phyloP scores from a whole-genome alignment of 2,888 invertebrate species.

The Orthonychiurus folsomi region DNA sequence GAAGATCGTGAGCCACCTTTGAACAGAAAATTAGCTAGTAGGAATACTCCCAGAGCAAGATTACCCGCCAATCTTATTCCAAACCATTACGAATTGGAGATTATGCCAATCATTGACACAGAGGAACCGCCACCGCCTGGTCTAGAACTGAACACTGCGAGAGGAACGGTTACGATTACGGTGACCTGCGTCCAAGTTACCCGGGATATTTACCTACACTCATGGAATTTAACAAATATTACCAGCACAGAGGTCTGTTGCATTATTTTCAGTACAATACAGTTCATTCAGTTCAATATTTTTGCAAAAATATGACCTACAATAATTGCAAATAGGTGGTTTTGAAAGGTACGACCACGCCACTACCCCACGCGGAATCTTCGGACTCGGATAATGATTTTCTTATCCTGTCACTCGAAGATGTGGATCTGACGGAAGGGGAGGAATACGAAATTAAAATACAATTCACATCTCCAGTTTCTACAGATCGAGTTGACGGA shows the following conservation, averaged over 20 bases:
- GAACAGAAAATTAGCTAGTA: no score
- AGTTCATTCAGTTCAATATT: no score
- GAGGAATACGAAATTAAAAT: constrained; percentile 25
- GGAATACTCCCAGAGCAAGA: not conserved
- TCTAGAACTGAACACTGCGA: not conserved
- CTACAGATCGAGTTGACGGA: constrained; percentile 27
- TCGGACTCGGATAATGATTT: not conserved
- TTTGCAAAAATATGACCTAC: no score
- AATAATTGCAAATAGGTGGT: no score
- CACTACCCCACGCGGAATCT: not conserved
- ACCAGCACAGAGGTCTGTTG: no score
- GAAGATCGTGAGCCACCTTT: no score
- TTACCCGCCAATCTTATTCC: not conserved
- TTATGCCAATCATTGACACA: not conserved
- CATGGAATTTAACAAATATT: no score
- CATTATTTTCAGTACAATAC: no score
- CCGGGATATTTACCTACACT: not conserved
- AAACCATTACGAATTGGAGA: not conserved
- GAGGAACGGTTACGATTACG: not conserved
- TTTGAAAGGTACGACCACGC: not conserved
- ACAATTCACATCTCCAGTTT: constrained; percentile 26
- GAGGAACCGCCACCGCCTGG: not conserved
- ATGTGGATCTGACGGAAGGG: not conserved
- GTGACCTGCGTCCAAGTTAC: not conserved
- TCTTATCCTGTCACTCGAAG: not conserved